Base-by-base conservation (phyloP, 2,113 vertebrate species). In the Protomyctophum bolini region DNA sequence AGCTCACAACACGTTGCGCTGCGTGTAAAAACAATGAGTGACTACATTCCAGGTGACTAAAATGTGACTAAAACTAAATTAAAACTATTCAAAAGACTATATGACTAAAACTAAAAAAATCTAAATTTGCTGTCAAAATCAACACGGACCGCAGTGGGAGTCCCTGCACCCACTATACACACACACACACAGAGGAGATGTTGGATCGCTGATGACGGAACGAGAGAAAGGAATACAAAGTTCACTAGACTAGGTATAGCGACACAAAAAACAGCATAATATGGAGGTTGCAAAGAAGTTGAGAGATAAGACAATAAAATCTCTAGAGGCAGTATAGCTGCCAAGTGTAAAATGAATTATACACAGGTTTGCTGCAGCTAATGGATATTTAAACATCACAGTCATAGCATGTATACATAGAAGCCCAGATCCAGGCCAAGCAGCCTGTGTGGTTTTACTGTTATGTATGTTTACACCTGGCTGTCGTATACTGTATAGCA, bases 1-100 rank as follows among this genome's bases (percentile, higher is more conserved):
- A n/a, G n/a, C n/a, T n/a, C n/a, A n/a, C n/a, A n/a, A n/a, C n/a
- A n/a, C n/a, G n/a, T n/a, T n/a, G n/a, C n/a, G n/a, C n/a, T n/a
- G n/a, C n/a, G n/a, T n/a, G n/a, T n/a, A n/a, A 72, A 78, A 87
- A 82, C 87, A 87, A 87, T 77, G 75, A 77, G 73, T 78, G 55
- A 84, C 48, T 72, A 72, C 21, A 21, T 21, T 21, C 21, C 21
- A 2, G 21, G 21, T 21, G 21, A 21, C 21, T 21, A 21, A 21
- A 21, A 21, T 21, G 21, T 21, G 21, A 21, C 21, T 21, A 21
- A 21, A 21, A 21, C 21, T 21, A 21, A 21, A 21, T 21, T 21
- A 21, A 21, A 21, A 21, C 21, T 21, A 21, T 21, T 21, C 21
- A 21, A 21, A 21, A 21, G 21, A 21, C 21, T 21, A 21, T 73